Percentiles rank a stretch among this genome's conserved stretches.
These are phyloP conservation scores for Chamaedrilus cognettii DNA, from an alignment of 2,888 invertebrate species.

Conservation along the genomic window DNA sequence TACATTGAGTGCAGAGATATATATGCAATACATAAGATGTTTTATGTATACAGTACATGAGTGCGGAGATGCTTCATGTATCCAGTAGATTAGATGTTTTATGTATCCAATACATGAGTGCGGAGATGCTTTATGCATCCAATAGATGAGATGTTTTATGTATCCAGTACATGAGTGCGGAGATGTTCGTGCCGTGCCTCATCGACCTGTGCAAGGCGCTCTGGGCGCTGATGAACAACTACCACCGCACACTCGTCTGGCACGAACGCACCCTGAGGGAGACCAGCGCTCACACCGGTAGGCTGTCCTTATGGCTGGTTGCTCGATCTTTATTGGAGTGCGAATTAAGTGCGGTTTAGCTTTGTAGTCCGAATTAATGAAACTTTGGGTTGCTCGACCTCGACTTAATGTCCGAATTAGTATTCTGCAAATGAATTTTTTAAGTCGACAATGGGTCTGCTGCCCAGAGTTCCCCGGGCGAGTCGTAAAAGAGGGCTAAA, in stretches of 20 bases:
- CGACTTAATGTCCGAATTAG: too few relatives aligned
- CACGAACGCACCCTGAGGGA: too few relatives aligned
- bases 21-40: neutral
- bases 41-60: neutral
- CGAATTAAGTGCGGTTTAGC: too few relatives aligned
- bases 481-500: too few relatives aligned
- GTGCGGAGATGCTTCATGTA: neutral
- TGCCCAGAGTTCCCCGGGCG: too few relatives aligned
- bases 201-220: constrained; percentile 84
- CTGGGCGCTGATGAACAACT: constrained; percentile 79
- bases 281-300: too few relatives aligned
- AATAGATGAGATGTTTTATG: neutral
- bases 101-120: constrained; percentile 56
- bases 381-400: too few relatives aligned
- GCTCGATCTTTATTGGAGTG: too few relatives aligned
- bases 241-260: constrained; percentile 77
- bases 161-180: constrained; percentile 60
- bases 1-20: neutral
- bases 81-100: neutral
- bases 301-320: too few relatives aligned
- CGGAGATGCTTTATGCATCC: constrained; percentile 60
- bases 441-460: too few relatives aligned
- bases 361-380: too few relatives aligned
- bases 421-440: too few relatives aligned
- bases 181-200: constrained; percentile 74